These are phyloP conservation scores for Drosophila cardini DNA, from an alignment of 1,140 invertebrate species.

Conservation along the genomic window DNA sequence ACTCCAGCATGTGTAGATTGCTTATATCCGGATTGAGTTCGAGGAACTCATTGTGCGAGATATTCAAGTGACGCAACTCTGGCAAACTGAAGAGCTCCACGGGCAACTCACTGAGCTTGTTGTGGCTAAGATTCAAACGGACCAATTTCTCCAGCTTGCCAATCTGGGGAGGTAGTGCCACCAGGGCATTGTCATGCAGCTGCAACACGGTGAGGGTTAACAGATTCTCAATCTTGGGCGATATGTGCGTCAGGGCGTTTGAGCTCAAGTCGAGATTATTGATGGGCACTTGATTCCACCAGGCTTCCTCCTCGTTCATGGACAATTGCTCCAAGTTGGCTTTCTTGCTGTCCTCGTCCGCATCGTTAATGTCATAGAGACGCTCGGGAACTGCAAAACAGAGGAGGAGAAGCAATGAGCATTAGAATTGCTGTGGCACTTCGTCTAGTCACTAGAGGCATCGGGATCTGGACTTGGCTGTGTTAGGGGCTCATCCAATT, in stretches of 20 bases:
- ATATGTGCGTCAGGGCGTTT: conserved; percentile 89
- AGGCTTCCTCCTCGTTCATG: conserved; percentile 88
- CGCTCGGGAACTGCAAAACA: conserved; percentile 90
- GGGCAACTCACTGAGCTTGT: conserved; percentile 89
- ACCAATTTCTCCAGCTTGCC: conserved; percentile 90
- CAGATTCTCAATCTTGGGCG: conserved; percentile 89
- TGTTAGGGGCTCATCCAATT: conserved; percentile 53
- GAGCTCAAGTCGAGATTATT: conserved; percentile 92
- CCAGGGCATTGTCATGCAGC: conserved; percentile 92
- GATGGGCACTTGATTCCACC: conserved; percentile 94
- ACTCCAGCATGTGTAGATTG: conserved; percentile 90
- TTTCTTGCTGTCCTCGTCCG: conserved; percentile 87
- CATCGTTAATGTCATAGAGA: conserved; percentile 92
- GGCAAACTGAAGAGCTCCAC: conserved; percentile 88
- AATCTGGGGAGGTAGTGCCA: conserved; percentile 90
- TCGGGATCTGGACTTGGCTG: conserved; percentile 27
- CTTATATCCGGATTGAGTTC: conserved; percentile 87
- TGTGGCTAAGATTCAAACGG: conserved; percentile 92
- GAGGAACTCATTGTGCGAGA: conserved; percentile 89
- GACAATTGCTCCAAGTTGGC: conserved; percentile 88
- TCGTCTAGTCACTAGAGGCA: conserved; percentile 41
- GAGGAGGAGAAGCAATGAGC: background rate
- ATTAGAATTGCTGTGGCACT: background rate
- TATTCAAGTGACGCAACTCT: conserved; percentile 89
- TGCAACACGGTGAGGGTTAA: conserved; percentile 89